Percentiles rank a stretch among this genome's conserved stretches.
Conservation (phyloP, 2,888 invertebrate genomes). For the Pyrrhia umbra region DNA sequence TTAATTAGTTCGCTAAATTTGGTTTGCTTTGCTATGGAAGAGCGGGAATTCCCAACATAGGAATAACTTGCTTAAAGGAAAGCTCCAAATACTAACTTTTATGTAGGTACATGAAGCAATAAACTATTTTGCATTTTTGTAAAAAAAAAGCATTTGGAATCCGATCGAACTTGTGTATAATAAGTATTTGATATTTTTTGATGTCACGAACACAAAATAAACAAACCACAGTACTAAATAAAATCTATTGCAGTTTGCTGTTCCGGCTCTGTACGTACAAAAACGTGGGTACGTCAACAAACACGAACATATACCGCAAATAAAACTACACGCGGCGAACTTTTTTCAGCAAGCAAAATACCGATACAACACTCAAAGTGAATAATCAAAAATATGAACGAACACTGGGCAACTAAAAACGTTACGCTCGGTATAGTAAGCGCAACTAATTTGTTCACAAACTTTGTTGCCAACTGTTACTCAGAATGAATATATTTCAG, state of each 20-base stretch:
- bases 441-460: slow-evolving; percentile 55
- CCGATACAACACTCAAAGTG: slow-evolving; percentile 21
- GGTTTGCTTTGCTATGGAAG: too few relatives aligned
- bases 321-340: neutral
- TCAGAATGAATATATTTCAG: slow-evolving; percentile 52
- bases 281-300: neutral
- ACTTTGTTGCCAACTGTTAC: slow-evolving; percentile 50
- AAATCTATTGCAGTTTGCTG: neutral
- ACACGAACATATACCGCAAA: neutral
- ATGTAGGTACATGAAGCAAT: too few relatives aligned
- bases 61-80: too few relatives aligned
- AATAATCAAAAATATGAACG: slow-evolving; percentile 47
- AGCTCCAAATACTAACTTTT: too few relatives aligned
- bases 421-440: slow-evolving; percentile 41
- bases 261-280: neutral
- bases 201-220: neutral
- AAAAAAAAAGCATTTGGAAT: too few relatives aligned
- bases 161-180: too few relatives aligned
- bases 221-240: neutral
- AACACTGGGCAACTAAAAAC: slow-evolving; percentile 36
- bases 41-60: too few relatives aligned
- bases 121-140: too few relatives aligned
- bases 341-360: slow-evolving; percentile 1
- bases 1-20: too few relatives aligned
- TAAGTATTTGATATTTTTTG: too few relatives aligned